Evolutionary conservation across 2,888 invertebrate species (phyloP).

Genomic region (Eucera pruinosa): DNA sequence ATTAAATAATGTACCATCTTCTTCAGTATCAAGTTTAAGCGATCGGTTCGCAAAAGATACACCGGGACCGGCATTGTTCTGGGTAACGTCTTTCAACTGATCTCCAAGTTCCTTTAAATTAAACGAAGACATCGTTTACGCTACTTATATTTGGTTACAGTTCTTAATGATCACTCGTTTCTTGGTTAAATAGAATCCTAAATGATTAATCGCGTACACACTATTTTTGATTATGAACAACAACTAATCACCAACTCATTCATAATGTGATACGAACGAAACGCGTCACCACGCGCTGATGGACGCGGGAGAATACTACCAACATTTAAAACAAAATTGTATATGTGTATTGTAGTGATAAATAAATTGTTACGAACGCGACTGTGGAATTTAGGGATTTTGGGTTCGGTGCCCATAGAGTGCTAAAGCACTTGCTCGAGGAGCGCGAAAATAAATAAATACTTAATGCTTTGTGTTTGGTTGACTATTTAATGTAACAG

Average conservation of each 20-base stretch:
- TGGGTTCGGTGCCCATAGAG: no score
- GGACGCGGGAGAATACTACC: slow-evolving; percentile 59
- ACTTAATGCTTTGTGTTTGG: no score
- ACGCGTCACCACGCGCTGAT: slow-evolving; percentile 19
- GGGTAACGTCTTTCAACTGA: slow-evolving; percentile 73
- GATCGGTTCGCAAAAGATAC: slow-evolving; percentile 93
- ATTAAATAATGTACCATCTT: slow-evolving; percentile 88
- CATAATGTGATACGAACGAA: slow-evolving; percentile 9
- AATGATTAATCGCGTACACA: slow-evolving; percentile 9
- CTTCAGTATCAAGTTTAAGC: slow-evolving; percentile 90
- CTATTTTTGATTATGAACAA: slow-evolving; percentile 3
- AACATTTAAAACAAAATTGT: slow-evolving; percentile 20
- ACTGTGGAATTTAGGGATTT: no score
- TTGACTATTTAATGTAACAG: no score
- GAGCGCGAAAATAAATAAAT: no score
- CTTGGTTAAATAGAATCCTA: no score
- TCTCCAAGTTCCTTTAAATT: slow-evolving; percentile 86
- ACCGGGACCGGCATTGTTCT: slow-evolving; percentile 85
- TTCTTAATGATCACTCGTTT: neutral
- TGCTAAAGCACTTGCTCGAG: no score
- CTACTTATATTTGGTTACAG: slow-evolving; percentile 3
- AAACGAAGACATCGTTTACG: slow-evolving; percentile 85
- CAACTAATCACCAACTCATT: neutral
- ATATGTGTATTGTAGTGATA: no score
- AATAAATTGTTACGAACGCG: no score